Base-by-base conservation (phyloP, 2,113 vertebrate species). In the Solenodon paradoxus region DNA sequence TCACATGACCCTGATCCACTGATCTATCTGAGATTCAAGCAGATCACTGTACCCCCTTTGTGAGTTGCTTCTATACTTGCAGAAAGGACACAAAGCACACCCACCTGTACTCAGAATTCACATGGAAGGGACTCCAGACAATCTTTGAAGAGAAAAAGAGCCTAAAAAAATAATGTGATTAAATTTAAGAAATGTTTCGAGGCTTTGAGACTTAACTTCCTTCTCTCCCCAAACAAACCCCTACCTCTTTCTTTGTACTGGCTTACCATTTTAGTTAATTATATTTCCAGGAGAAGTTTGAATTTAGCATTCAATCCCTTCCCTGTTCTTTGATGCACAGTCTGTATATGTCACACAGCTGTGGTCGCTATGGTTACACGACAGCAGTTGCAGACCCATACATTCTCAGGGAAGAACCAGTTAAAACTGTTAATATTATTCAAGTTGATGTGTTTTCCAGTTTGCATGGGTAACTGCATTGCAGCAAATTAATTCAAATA, bases 401-500 rank as follows among this genome's bases (percentile, higher is more conserved):
- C 45, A 88, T 92, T 96, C 96, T 85, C 51, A 30, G 40, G 61
- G 63, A 90, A 88, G 88, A 78, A 82, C 63, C 69, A 92, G 72
- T 90, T 79, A 90, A 94, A 96, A 93, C 72, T 95, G 80, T 96
- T 96, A 96, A 92, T 95, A 79, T 90, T 89, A 49, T 97, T 95
- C 96, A 97, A 77, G 51, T 78, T 69, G 92, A 87, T 95, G 75
- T 92, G 83, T 93, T 97, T 97, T 86, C 90, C 90, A 95, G 88
- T 97, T 96, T 96, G 63, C 92, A 91, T 86, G 96, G 94, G 49
- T 95, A 95, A 92, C 92, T 96, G 96, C 97, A 98, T 94, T 95
- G 92, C 90, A 97, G 94, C 96, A 97, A 96, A 97, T 98, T 97
- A 97, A 97, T 97, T 97, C 97, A 95, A 97, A 96, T 63, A 97